Evolutionary conservation across 92 coral and sea anemone genomes (phyloP).

Genomic region (Micromussa lordhowensis): DNA sequence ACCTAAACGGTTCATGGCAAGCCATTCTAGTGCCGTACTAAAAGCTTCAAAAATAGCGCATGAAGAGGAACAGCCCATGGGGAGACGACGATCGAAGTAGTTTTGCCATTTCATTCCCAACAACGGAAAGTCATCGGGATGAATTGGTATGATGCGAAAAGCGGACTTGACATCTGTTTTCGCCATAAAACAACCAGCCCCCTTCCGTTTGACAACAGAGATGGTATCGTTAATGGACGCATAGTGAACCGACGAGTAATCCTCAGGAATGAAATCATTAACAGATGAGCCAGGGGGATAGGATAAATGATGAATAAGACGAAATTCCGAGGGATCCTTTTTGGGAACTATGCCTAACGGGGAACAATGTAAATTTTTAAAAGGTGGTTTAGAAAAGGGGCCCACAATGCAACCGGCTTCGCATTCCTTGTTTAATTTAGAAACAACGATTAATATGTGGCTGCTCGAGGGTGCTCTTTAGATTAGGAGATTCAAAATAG

Average conservation of each 20-base stretch:
- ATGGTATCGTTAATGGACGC: neutral
- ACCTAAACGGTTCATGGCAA: neutral
- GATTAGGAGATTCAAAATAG: too few species aligned
- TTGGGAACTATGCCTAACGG: too few species aligned
- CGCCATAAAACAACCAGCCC: slow-evolving; percentile 22
- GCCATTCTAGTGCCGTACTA: slow-evolving; percentile 27
- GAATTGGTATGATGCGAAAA: slow-evolving; percentile 10
- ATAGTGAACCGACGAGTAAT: neutral
- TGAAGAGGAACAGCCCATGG: neutral
- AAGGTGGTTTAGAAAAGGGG: too few species aligned
- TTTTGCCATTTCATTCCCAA: slow-evolving; percentile 7
- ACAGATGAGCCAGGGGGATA: too few species aligned
- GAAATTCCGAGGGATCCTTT: too few species aligned
- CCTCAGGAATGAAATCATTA: too few species aligned
- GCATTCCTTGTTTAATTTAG: too few species aligned
- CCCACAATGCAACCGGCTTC: too few species aligned
- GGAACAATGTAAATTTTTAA: too few species aligned
- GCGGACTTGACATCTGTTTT: slow-evolving; percentile 11
- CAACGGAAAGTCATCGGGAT: slow-evolving; percentile 4
- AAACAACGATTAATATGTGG: too few species aligned
- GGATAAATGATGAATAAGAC: too few species aligned
- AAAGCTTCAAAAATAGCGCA: neutral
- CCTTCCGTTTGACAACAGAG: neutral
- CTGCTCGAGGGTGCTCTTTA: too few species aligned
- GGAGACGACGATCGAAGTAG: neutral